These are phyloP conservation scores for Drosophila malerkotliana DNA, from an alignment of 1,140 invertebrate species.

Conservation along the genomic window DNA sequence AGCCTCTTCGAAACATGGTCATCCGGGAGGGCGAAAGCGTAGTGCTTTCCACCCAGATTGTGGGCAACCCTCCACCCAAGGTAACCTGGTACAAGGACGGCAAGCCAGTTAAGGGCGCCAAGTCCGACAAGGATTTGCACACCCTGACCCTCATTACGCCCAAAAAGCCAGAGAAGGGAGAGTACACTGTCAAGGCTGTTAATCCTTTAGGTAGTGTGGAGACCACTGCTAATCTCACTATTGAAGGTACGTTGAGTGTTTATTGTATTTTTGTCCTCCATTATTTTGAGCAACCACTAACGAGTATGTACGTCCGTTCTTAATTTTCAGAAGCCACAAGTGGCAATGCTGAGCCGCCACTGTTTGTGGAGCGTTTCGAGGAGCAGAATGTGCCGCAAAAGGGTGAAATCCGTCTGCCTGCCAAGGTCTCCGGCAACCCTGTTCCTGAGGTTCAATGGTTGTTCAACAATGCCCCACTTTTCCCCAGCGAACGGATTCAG, in stretches of 20 bases:
- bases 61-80: conserved; percentile 91
- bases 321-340: conserved; percentile 86
- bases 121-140: conserved; percentile 88
- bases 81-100: conserved; percentile 92
- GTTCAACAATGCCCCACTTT: conserved; percentile 92
- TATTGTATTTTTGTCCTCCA: conserved; percentile 7
- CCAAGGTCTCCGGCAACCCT: conserved; percentile 95
- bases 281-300: conserved; percentile 50
- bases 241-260: conserved; percentile 88
- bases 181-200: conserved; percentile 92
- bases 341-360: conserved; percentile 90
- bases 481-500: conserved; percentile 89
- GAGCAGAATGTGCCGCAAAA: conserved; percentile 93
- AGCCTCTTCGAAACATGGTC: conserved; percentile 89
- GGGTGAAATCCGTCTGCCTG: conserved; percentile 90
- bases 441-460: conserved; percentile 95
- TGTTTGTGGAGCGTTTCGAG: conserved; percentile 94
- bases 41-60: conserved; percentile 90
- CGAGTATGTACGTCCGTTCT: neutral
- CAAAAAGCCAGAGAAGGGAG: conserved; percentile 88
- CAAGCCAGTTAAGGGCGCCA: conserved; percentile 87
- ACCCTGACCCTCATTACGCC: conserved; percentile 88
- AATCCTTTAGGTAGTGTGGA: conserved; percentile 91
- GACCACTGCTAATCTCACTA: conserved; percentile 90
- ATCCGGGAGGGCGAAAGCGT: conserved; percentile 92